Evolutionary conservation across 2,113 vertebrate genomes (phyloP).

Genomic region (Paratilapia polleni): DNA sequence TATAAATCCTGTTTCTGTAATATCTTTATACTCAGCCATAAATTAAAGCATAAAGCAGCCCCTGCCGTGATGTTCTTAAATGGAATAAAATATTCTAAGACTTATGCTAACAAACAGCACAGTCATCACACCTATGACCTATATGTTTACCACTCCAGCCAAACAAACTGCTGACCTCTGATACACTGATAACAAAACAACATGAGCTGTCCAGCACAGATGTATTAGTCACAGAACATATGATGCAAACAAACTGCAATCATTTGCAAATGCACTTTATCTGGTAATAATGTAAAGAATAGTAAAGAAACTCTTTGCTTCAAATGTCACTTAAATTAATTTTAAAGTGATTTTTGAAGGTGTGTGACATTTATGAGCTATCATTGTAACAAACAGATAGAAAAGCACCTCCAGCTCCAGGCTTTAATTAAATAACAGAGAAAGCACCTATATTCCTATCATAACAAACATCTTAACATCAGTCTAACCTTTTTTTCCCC

Average conservation of each 20-base stretch:
- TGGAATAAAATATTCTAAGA: too few species aligned
- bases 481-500: neutral
- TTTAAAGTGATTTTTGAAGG: neutral
- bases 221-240: too few species aligned
- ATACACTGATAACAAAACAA: too few species aligned
- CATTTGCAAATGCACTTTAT: too few species aligned
- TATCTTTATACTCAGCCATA: neutral
- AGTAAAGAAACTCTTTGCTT: too few species aligned
- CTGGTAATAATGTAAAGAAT: too few species aligned
- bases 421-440: neutral
- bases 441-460: neutral
- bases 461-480: neutral
- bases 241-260: too few species aligned
- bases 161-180: too few species aligned
- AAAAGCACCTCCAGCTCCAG: neutral
- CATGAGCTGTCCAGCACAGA: too few species aligned
- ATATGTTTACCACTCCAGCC: neutral
- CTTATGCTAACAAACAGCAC: neutral
- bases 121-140: neutral
- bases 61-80: neutral
- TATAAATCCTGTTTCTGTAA: too few species aligned
- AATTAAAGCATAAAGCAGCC: fast-evolving
- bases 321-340: too few species aligned
- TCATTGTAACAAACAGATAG: neutral
- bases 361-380: neutral